Evolutionary conservation across 92 coral and sea anemone species (phyloP).

Genomic region (Porites rus): DNA sequence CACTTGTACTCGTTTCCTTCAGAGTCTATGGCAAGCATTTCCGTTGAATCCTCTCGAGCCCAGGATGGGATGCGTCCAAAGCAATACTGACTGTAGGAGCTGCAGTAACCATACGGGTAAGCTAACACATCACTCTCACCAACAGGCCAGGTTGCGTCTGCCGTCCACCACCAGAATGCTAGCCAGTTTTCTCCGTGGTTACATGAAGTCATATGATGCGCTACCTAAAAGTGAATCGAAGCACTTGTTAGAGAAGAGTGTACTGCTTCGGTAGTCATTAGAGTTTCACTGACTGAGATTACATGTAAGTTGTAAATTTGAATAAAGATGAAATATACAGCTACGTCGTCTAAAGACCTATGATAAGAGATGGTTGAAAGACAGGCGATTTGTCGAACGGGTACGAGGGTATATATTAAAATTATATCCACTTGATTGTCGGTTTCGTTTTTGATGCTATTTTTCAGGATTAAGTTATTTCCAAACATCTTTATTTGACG

Average conservation of each 20-base stretch:
- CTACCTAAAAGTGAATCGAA: neutral
- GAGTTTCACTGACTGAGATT: no score
- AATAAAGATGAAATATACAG: no score
- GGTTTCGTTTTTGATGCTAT: no score
- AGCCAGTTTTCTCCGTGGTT: constrained; percentile 82
- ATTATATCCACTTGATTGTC: no score
- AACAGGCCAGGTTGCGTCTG: constrained; percentile 70
- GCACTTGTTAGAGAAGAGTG: no score
- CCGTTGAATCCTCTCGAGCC: constrained; percentile 78
- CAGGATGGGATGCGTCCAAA: constrained; percentile 84
- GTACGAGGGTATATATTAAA: no score
- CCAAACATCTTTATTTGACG: neutral
- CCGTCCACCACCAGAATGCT: constrained; percentile 89
- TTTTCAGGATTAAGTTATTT: neutral
- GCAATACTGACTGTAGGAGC: constrained; percentile 70
- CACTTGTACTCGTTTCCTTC: constrained; percentile 70
- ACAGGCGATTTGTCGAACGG: no score
- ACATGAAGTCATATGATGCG: constrained; percentile 62
- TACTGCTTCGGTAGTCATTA: no score
- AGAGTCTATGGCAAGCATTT: constrained; percentile 79
- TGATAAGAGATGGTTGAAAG: no score
- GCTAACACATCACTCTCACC: constrained; percentile 69
- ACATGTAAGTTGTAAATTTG: no score
- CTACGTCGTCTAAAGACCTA: no score
- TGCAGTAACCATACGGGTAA: constrained; percentile 67